Base-by-base conservation (phyloP, 1,140 invertebrate genomes). In the Medauroidea extradentata region DNA sequence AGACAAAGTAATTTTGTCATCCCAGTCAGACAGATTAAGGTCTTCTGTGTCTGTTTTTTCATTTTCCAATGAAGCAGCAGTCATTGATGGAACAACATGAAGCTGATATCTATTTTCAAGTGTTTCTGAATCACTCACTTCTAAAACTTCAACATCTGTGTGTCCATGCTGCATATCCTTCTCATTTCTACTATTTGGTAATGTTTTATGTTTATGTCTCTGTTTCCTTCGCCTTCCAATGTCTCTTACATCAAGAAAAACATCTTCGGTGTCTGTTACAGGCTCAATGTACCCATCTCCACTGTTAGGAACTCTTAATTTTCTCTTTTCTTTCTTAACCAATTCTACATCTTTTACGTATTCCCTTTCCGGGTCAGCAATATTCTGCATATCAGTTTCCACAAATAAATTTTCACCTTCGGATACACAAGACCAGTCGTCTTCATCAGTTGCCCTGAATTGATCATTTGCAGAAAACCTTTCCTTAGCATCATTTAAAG, bases 71-170 rank as follows among this genome's bases (percentile, higher is more conserved):
- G 34, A 4, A 18, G 18, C 23, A 57, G 39, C 13, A 39, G 7
- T 54, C 1, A 8, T 18, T 23, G 3, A 21, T 7, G 43, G 24
- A 1, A 42, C 5, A 51, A 23, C 18, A 19, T 61, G 67, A 9
- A 38, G 29, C 29, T 27, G 18, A 43, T 3, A 21, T 25, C 21
- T 16, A 19, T 53, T 39, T 57, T 21, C 13, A 48, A 34, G 53
- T 16, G 52, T 11, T 34, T 71, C 73, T 58, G 62, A 67, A 59
- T 81, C 79, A 63, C 74, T 79, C 1, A 81, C 56, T 25, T 75
- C 73, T 55, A 83, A 65, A 61, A 82, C 80, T 65, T 82, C 81
- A 21, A 74, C 70, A 70, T 83, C 81, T 18, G 81, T 82, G 9
- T 62, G 43, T 29, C 53, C 48, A 50, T 0, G 1, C 11, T 0